Percentiles rank a stretch among this genome's conserved stretches.
phyloP scores from a whole-genome alignment of 1,140 invertebrate genomes.

The Elysia chlorotica region DNA sequence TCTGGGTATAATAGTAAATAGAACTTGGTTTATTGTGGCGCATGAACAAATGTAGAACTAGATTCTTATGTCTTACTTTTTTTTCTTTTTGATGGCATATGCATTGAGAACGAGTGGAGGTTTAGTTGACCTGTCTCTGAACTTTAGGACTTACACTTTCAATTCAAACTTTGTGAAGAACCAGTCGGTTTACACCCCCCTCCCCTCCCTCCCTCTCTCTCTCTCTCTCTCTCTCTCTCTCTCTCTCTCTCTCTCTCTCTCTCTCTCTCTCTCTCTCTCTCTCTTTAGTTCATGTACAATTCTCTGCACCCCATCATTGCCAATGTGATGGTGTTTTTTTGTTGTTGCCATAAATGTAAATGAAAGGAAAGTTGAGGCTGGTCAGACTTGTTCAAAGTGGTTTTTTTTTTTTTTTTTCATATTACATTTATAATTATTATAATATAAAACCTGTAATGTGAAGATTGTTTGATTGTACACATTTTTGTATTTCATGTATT shows the following conservation, averaged over 20 bases:
- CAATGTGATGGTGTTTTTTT: no score
- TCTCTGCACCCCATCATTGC: no score
- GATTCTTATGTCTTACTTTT: neutral
- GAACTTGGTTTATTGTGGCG: neutral
- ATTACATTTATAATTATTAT: no score
- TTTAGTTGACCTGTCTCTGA: slow-evolving; percentile 20
- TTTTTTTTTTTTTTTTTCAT: no score
- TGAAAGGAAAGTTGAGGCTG: no score
- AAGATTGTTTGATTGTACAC: no score
- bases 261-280: neutral
- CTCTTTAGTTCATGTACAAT: no score
- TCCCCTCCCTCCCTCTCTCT: neutral
- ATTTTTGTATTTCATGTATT: no score
- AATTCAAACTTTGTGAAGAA: neutral
- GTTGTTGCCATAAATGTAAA: no score
- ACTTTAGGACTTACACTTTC: slow-evolving; percentile 28
- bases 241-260: neutral
- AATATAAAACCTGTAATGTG: no score
- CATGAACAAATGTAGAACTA: neutral
- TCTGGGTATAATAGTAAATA: neutral
- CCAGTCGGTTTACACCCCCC: neutral
- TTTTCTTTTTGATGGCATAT: neutral
- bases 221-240: neutral
- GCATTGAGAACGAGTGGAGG: slow-evolving; percentile 1
- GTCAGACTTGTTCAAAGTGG: no score